A percentile compares a stretch with the other conserved stretches of the same genome.
Conservation (phyloP, 2,113 vertebrate species). For the Pygoscelis antarcticus region DNA sequence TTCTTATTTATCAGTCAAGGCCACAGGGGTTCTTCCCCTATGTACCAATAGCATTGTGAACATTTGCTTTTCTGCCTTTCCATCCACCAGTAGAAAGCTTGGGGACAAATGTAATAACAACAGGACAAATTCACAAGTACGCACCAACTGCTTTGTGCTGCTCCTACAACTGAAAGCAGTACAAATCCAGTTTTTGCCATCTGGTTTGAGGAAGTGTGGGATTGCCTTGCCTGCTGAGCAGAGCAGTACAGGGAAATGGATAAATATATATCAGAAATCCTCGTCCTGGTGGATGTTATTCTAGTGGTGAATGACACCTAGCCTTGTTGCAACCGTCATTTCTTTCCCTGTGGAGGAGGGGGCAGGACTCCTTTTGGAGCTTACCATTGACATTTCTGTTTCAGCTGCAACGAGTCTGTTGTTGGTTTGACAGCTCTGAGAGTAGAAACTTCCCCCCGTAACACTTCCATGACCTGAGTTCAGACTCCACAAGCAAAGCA, state of each 20-base stretch:
- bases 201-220: slow-evolving; percentile 18
- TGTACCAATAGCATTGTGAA: neutral
- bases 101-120: neutral
- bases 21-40: neutral
- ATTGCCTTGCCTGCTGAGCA: neutral
- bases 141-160: neutral
- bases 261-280: neutral
- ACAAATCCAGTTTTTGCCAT: slow-evolving; percentile 11
- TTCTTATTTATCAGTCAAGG: slow-evolving; percentile 1
- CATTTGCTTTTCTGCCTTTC: neutral
- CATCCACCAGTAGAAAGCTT: neutral
- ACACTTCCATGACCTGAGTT: neutral
- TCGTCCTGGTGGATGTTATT: neutral
- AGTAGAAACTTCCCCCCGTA: neutral
- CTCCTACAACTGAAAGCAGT: neutral
- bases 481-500: neutral
- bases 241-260: neutral
- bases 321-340: neutral
- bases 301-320: neutral
- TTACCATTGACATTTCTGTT: neutral
- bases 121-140: neutral
- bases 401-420: neutral
- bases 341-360: neutral
- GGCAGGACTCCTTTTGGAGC: neutral
- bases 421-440: neutral